Conservation (phyloP, 2,888 invertebrate species). For the Augiades crinisus region DNA sequence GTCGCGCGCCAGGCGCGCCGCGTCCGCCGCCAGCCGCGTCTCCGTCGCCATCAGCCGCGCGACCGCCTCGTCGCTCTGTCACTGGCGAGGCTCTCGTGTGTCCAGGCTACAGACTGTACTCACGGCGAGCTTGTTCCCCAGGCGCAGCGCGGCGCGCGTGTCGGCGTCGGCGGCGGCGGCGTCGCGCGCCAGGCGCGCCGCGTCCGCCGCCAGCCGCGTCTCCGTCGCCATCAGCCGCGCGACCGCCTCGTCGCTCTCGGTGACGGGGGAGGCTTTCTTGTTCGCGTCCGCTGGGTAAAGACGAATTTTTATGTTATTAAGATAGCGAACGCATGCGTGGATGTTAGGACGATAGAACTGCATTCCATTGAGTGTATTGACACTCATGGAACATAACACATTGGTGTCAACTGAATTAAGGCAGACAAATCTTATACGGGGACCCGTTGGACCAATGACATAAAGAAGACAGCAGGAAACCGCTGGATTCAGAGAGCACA, state of each 20-base stretch:
- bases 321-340: no score
- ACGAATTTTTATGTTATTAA: no score
- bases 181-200: constrained; percentile 48
- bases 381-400: no score
- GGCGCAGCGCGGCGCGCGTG: constrained; percentile 51
- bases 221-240: constrained; percentile 56
- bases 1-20: constrained; percentile 48
- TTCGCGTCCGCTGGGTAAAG: constrained; percentile 62
- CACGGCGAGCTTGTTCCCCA: constrained; percentile 63
- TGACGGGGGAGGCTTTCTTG: constrained; percentile 52
- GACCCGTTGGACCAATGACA: no score
- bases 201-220: constrained; percentile 49
- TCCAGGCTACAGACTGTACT: no score
- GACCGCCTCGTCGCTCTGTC: constrained; percentile 58
- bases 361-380: no score
- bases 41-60: constrained; percentile 56
- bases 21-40: constrained; percentile 49
- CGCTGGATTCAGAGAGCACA: no score
- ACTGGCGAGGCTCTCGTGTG: constrained; percentile 54
- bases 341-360: no score
- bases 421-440: no score
- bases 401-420: no score
- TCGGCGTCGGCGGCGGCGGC: constrained; percentile 48
- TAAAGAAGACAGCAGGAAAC: no score
- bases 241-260: constrained; percentile 58